phyloP scores from a whole-genome alignment of 2,797 vertebrate genomes.

The Pseudochaenichthys georgianus region DNA sequence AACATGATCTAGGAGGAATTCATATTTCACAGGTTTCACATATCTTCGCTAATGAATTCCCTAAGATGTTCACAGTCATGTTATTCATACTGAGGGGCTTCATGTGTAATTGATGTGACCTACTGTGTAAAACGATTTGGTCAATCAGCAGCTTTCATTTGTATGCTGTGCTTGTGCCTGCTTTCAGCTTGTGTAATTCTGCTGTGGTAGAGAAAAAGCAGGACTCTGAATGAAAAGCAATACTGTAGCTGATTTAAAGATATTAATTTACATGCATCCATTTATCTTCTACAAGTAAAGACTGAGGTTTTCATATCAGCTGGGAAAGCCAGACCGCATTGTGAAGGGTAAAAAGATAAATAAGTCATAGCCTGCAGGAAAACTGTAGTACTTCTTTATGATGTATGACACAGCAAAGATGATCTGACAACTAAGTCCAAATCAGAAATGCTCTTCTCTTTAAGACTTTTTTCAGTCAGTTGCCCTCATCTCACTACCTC shows the following conservation, averaged over 20 bases:
- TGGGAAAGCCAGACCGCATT: constrained; percentile 3
- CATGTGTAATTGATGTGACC: constrained; percentile 56
- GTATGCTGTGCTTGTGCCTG: constrained; percentile 30
- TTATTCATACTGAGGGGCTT: constrained; percentile 41
- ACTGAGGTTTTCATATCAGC: constrained; percentile 5
- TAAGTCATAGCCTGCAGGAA: constrained; percentile 10
- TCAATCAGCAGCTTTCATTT: constrained; percentile 71
- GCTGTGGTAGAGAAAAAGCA: constrained; percentile 29
- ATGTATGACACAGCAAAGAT: constrained; percentile 21
- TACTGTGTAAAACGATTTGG: constrained; percentile 52
- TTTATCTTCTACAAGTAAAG: constrained; percentile 9
- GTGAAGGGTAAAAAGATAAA: constrained; percentile 24
- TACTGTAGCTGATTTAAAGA: neutral
- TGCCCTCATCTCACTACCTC: constrained; percentile 1
- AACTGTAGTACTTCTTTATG: constrained; percentile 11
- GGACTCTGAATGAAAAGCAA: constrained; percentile 5
- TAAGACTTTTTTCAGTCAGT: constrained; percentile 13
- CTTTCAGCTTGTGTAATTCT: constrained; percentile 49
- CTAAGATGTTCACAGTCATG: constrained; percentile 26
- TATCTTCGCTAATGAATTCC: constrained; percentile 30
- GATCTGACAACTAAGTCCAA: constrained; percentile 19
- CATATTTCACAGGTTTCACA: constrained; percentile 51
- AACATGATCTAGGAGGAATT: constrained; percentile 25
- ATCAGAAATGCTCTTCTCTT: constrained; percentile 23
- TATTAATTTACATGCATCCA: constrained; percentile 11